Evolutionary conservation across 2,888 invertebrate genomes (phyloP).

Genomic region (Helicoverpa assulta): DNA sequence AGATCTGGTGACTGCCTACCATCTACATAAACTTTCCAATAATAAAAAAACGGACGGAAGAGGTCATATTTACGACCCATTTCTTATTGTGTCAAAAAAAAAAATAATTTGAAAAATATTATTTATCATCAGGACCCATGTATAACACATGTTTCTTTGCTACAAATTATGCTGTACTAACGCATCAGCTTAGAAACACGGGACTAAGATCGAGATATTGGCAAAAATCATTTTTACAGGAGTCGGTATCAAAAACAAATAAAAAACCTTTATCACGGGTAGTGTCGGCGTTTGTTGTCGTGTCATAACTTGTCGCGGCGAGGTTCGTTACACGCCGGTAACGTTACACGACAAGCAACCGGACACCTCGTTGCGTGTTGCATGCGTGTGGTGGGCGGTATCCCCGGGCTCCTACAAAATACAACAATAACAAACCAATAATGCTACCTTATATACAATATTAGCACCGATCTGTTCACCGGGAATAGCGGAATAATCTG

Average conservation of each 20-base stretch:
- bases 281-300: conserved; percentile 82
- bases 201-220: conserved; percentile 41
- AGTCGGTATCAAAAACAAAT: conserved; percentile 75
- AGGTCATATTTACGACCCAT: too few relatives aligned
- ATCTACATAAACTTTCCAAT: too few relatives aligned
- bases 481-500: conserved; percentile 53
- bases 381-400: conserved; percentile 74
- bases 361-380: conserved; percentile 82
- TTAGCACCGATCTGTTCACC: conserved; percentile 55
- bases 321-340: conserved; percentile 79
- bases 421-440: conserved; percentile 64
- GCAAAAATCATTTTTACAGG: conserved; percentile 50
- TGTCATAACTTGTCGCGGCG: conserved; percentile 85
- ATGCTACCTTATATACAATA: conserved; percentile 61
- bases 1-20: too few relatives aligned
- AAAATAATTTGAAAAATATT: too few relatives aligned
- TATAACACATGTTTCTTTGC: not conserved
- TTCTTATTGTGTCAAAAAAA: too few relatives aligned
- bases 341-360: conserved; percentile 81
- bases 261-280: conserved; percentile 71
- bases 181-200: conserved; percentile 26
- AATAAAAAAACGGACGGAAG: too few relatives aligned
- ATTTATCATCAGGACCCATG: too few relatives aligned
- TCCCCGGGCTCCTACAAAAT: conserved; percentile 56
- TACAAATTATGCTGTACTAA: conserved; percentile 5